Conservation (phyloP, 2,113 vertebrate genomes). For the Silurus glanis region DNA sequence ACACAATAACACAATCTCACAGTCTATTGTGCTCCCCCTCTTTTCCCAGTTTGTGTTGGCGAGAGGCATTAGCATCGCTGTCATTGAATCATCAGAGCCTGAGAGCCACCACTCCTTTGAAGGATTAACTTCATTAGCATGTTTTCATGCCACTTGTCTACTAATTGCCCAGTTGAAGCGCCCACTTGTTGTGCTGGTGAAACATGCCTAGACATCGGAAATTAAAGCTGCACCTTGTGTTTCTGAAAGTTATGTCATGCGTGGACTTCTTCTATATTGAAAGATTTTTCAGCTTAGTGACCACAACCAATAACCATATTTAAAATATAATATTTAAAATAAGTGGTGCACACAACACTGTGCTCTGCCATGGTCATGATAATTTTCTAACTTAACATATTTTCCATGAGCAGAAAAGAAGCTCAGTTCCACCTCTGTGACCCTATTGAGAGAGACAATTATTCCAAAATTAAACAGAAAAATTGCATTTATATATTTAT, state of each 20-base stretch:
- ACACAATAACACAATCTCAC: slow-evolving; percentile 66
- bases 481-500: slow-evolving; percentile 13
- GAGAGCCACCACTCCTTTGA: slow-evolving; percentile 61
- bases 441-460: neutral
- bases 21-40: slow-evolving; percentile 52
- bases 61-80: slow-evolving; percentile 58
- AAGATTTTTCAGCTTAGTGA: neutral
- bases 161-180: slow-evolving; percentile 56
- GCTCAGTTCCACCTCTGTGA: neutral
- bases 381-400: slow-evolving; percentile 15
- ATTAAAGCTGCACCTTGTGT: slow-evolving; percentile 13
- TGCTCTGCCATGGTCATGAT: neutral
- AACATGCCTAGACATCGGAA: slow-evolving; percentile 52
- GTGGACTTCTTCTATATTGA: neutral
- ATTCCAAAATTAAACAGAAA: slow-evolving; percentile 7
- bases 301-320: neutral
- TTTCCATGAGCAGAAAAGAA: neutral
- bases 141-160: slow-evolving; percentile 59
- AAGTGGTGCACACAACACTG: neutral
- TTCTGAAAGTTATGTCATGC: neutral
- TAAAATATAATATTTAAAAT: neutral
- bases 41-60: slow-evolving; percentile 50
- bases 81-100: slow-evolving; percentile 55
- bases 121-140: slow-evolving; percentile 63
- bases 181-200: slow-evolving; percentile 58